phyloP scores from a whole-genome alignment of 2,888 invertebrate genomes.

The Catotricha subobsoleta region DNA sequence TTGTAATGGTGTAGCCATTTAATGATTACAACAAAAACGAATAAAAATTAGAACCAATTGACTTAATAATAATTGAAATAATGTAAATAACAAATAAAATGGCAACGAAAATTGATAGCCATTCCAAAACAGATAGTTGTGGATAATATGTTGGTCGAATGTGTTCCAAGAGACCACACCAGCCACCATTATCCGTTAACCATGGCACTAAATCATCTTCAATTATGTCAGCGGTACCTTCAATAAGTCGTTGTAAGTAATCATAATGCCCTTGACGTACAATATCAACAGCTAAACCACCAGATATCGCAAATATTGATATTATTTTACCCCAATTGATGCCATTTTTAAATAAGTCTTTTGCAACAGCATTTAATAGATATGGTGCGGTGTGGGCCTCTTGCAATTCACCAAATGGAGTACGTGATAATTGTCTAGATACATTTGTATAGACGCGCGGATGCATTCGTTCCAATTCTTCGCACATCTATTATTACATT shows the following conservation, averaged over 20 bases:
- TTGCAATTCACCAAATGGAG: constrained; percentile 38
- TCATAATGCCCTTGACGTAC: constrained; percentile 58
- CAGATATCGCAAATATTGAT: constrained; percentile 65
- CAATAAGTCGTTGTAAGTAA: constrained; percentile 55
- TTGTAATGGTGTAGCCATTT: no score
- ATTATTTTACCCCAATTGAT: constrained; percentile 67
- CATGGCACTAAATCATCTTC: constrained; percentile 52
- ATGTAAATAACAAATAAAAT: constrained; percentile 25
- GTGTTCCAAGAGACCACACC: constrained; percentile 34
- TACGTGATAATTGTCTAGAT: constrained; percentile 50
- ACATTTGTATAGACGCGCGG: constrained; percentile 57
- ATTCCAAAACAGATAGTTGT: constrained; percentile 7
- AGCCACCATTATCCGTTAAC: constrained; percentile 70
- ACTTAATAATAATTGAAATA: constrained; percentile 22
- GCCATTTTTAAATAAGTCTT: constrained; percentile 49
- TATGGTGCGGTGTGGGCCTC: constrained; percentile 32
- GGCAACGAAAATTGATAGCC: constrained; percentile 25
- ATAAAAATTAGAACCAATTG: constrained; percentile 26
- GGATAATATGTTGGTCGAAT: constrained; percentile 18
- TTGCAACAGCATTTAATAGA: constrained; percentile 46
- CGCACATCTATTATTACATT: constrained; percentile 33
- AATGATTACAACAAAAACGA: constrained; percentile 19
- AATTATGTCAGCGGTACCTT: constrained; percentile 55
- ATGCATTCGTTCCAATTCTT: constrained; percentile 59
- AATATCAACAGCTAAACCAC: constrained; percentile 67